phyloP scores from a whole-genome alignment of 2,113 vertebrate species.

The Nothoprocta perdicaria region DNA sequence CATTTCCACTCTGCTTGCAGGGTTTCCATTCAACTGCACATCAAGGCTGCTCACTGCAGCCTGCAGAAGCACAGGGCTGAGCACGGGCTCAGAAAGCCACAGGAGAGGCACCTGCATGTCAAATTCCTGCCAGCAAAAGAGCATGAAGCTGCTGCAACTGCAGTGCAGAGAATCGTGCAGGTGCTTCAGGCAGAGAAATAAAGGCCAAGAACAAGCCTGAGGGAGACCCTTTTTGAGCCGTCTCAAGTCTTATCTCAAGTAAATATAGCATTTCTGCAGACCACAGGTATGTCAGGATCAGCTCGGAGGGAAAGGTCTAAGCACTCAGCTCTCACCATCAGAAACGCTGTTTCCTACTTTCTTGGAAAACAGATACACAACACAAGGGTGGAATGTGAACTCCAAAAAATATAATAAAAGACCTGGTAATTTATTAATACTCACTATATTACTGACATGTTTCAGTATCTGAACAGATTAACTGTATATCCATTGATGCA shows the following conservation, averaged over 20 bases:
- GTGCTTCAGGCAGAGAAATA: not conserved
- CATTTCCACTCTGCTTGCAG: not conserved
- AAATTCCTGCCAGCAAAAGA: constrained; percentile 1
- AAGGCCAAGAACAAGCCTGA: not conserved
- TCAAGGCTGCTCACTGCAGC: not conserved
- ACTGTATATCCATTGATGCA: not conserved
- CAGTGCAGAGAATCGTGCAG: not conserved
- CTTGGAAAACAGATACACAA: rapidly evolving
- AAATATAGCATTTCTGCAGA: constrained; percentile 45
- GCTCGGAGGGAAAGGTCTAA: constrained; percentile 17
- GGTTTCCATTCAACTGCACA: not conserved
- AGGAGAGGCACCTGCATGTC: not conserved
- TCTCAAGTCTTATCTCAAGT: not conserved
- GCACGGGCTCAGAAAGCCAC: not conserved
- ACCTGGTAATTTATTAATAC: not conserved
- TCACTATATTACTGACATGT: not conserved
- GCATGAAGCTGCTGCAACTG: not conserved
- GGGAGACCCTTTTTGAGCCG: not conserved
- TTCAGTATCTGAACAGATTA: not conserved
- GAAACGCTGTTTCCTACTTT: not conserved
- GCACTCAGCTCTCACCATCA: not conserved
- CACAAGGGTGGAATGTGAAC: not conserved
- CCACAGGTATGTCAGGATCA: not conserved
- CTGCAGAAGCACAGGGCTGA: constrained; percentile 5
- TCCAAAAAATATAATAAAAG: not conserved